Conservation (phyloP, 2,888 invertebrate genomes). For the Plebejus anna region DNA sequence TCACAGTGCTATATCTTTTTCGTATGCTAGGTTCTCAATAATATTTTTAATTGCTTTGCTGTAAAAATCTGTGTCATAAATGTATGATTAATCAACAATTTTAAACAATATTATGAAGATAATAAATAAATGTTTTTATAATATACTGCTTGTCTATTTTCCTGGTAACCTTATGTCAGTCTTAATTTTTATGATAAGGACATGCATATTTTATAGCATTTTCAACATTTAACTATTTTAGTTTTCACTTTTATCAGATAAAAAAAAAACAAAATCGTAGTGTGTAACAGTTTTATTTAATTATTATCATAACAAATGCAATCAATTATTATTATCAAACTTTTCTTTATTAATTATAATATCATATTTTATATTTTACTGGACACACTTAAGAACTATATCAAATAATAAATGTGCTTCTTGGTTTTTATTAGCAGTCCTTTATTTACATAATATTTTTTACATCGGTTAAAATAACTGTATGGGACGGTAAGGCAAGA, state of each 20-base stretch:
- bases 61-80: not conserved
- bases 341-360: not conserved
- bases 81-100: not conserved
- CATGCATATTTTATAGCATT: too few species aligned
- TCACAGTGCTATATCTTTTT: not conserved
- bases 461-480: too few species aligned
- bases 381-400: not conserved
- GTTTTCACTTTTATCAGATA: not conserved
- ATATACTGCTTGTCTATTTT: not conserved
- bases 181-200: not conserved
- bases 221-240: not conserved
- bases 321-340: not conserved
- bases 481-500: too few species aligned
- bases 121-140: conserved; percentile 3
- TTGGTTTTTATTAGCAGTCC: not conserved
- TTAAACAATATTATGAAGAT: not conserved
- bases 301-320: conserved; percentile 4
- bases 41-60: not conserved
- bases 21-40: not conserved
- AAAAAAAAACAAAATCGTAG: not conserved
- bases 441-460: not conserved
- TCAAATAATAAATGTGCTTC: not conserved
- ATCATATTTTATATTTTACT: not conserved
- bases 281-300: not conserved
- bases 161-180: not conserved